Evolutionary conservation across 2,113 vertebrate genomes (phyloP), one percentile per base, ranked within the genome.

Genomic region (Festucalex cinctus): DNA sequence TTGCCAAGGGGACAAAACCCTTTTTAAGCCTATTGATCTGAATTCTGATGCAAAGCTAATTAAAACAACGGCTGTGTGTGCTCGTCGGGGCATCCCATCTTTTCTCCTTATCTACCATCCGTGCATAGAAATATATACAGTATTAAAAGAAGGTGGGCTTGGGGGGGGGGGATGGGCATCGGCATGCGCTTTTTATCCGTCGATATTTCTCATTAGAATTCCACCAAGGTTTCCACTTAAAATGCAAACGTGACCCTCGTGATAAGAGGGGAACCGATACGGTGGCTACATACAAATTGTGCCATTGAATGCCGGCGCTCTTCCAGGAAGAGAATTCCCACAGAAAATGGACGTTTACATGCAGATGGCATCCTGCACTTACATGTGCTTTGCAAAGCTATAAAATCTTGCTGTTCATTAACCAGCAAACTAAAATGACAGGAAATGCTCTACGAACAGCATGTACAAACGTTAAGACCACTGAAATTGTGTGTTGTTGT

Each of bases 41-140:
- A 71, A 85, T 72, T 85, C 75, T 79, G 85, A 90, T 88, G 90
- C 89, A 88, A 85, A 92, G 85, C 88, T 91, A 91, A 90, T 91
- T 91, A 91, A 91, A 46, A 88, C 81, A 80, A 85, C 71, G 80
- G 75, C 83, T 85, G 79, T 88, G 83, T 83, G 59, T 71, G 84
- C 66, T 68, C 83, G 51, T 68, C 48, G 78, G 71, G 73, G 61
- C n/a, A 17, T 61, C 61, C 54, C 48, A 39, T 20, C 56, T 37
- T 56, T 43, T 24, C 22, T 41, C 43, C 12, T 22, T 41, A 70
- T 79, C 71, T 70, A 75, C 67, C 63, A 78, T 75, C 82, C 82
- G 65, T 73, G 69, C 74, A 80, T 83, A 76, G 13, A 60, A 61
- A 61, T 39, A 22, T 8, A 61, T 61, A 22, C 8, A 14, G 35